Conservation (phyloP, 2,888 invertebrate genomes). For the Petrophora chlorosata region DNA sequence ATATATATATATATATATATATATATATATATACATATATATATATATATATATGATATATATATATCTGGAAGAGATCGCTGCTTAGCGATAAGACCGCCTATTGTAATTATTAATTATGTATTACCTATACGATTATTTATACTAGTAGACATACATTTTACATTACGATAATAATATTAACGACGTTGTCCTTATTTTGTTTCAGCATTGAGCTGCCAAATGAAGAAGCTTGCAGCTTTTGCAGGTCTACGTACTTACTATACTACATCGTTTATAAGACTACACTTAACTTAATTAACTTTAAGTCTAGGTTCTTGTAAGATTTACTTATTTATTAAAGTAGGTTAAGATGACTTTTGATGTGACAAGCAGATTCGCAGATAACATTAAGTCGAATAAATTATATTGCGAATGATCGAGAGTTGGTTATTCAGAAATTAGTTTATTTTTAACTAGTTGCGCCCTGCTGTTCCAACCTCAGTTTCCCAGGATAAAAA, state of each 20-base stretch:
- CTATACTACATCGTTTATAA: slow-evolving; percentile 16
- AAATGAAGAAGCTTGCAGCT: neutral
- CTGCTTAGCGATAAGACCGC: too few species aligned
- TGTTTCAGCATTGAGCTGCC: slow-evolving; percentile 22
- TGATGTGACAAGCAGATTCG: slow-evolving; percentile 1
- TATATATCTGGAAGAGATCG: too few species aligned
- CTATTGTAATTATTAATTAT: too few species aligned
- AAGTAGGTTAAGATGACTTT: slow-evolving; percentile 10
- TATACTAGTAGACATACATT: too few species aligned
- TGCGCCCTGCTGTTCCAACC: too few species aligned
- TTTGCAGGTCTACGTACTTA: slow-evolving; percentile 12
- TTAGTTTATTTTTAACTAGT: too few species aligned
- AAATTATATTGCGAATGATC: slow-evolving; percentile 6
- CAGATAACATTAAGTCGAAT: slow-evolving; percentile 9
- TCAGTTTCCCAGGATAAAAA: too few species aligned
- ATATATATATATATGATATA: too few species aligned
- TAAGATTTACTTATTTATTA: slow-evolving; percentile 37
- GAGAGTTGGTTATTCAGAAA: neutral
- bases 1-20: too few species aligned
- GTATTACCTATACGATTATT: too few species aligned
- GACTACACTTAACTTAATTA: slow-evolving; percentile 42
- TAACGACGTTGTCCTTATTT: too few species aligned
- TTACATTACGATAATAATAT: neutral
- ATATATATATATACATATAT: too few species aligned
- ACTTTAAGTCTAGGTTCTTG: slow-evolving; percentile 33